Percentiles rank a stretch among this genome's conserved stretches.
phyloP scores from a whole-genome alignment of 35 echinoderm and acorn worm genomes.

The Chiridota heheva region DNA sequence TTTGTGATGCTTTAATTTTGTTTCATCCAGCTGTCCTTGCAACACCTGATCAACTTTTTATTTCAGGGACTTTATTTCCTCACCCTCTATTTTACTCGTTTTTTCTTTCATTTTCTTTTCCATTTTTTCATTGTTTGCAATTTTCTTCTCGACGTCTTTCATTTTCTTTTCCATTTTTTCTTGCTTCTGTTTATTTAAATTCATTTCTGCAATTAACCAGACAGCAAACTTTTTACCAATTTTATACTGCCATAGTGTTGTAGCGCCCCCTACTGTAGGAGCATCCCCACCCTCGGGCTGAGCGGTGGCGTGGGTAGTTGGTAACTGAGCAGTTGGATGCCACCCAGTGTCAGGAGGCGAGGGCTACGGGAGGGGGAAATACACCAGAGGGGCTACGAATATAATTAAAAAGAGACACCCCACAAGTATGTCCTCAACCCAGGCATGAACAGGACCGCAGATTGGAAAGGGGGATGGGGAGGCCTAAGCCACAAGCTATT shows the following conservation, averaged over 20 bases:
- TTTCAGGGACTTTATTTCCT: neutral
- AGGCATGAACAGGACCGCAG: no score
- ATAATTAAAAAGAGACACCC: no score
- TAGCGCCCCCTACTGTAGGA: no score
- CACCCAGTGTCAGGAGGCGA: no score
- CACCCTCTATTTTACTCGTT: neutral
- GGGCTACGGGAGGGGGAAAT: no score
- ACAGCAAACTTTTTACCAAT: neutral
- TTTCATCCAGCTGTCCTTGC: neutral
- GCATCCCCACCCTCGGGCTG: no score
- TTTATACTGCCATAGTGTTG: conserved; percentile 13
- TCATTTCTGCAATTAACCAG: neutral
- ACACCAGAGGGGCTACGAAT: no score
- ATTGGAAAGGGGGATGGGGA: no score
- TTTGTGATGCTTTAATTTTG: neutral
- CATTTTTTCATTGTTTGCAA: neutral
- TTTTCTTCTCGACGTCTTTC: conserved; percentile 19
- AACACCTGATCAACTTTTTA: neutral
- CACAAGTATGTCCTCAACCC: no score
- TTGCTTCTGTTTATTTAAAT: conserved; percentile 3
- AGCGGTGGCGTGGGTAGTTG: no score
- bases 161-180: conserved; percentile 15
- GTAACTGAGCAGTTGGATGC: no score
- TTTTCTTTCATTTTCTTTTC: neutral
- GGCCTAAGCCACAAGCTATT: no score